Conservation (phyloP, 1,140 invertebrate genomes). For the Hetaerina americana region DNA sequence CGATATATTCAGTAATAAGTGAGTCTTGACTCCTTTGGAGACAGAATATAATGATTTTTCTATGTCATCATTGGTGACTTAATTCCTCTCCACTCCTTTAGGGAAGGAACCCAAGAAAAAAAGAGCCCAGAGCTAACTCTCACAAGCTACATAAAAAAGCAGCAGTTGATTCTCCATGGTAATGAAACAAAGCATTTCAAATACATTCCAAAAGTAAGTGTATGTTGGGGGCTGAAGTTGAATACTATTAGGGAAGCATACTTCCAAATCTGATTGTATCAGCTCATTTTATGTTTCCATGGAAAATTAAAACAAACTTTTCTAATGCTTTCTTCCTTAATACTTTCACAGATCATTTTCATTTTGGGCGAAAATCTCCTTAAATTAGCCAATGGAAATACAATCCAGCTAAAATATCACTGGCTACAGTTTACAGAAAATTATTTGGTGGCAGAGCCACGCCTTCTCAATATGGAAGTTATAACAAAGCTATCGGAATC, state of each 20-base stretch:
- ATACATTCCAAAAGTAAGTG: constrained; percentile 60
- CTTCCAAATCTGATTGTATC: too few relatives aligned
- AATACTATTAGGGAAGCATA: too few relatives aligned
- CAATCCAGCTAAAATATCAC: background rate
- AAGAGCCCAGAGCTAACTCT: constrained; percentile 49
- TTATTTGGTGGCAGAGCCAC: background rate
- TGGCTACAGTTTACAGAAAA: background rate
- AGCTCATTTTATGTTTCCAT: too few relatives aligned
- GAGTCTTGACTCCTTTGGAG: constrained; percentile 17
- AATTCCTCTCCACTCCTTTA: constrained; percentile 17
- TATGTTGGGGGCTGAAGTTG: background rate
- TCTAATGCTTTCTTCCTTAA: constrained; percentile 1
- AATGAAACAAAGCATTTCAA: constrained; percentile 63
- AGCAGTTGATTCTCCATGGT: constrained; percentile 62
- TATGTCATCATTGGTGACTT: background rate
- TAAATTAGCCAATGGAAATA: constrained; percentile 38
- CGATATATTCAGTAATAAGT: constrained; percentile 56
- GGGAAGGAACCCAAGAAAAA: constrained; percentile 33
- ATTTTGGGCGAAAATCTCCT: constrained; percentile 62
- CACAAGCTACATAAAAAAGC: constrained; percentile 54
- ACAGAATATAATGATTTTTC: background rate
- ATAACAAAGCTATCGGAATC: constrained; percentile 29
- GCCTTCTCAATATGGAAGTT: background rate
- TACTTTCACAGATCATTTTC: constrained; percentile 50
- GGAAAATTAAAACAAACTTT: constrained; percentile 8